Conservation (phyloP, 2,113 vertebrate genomes). For the Atlantisia rogersi region DNA sequence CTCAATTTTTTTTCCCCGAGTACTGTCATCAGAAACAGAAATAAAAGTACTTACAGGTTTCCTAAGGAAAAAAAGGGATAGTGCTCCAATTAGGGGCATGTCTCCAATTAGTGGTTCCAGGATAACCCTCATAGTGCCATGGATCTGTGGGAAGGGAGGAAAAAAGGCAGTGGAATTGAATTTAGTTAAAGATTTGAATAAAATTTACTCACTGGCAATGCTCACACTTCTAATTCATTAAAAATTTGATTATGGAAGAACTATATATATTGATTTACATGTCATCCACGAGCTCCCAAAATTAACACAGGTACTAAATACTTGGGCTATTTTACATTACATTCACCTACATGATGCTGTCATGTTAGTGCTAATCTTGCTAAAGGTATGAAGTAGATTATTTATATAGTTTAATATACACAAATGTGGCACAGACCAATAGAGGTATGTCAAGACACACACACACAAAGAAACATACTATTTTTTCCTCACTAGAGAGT, state of each 20-base stretch:
- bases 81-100: conserved; percentile 92
- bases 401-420: background rate
- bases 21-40: background rate
- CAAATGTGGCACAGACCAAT: background rate
- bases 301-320: background rate
- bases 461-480: background rate
- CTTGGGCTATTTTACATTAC: background rate
- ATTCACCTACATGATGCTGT: background rate
- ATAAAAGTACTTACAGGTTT: conserved; percentile 85
- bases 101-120: conserved; percentile 96
- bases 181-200: background rate
- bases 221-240: background rate
- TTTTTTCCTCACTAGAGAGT: background rate
- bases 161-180: background rate
- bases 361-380: background rate
- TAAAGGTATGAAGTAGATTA: background rate
- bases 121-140: conserved; percentile 92
- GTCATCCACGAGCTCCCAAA: background rate
- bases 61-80: conserved; percentile 94
- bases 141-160: conserved; percentile 78
- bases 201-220: background rate
- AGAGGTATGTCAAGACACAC: background rate
- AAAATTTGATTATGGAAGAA: background rate
- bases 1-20: background rate
- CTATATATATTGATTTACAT: background rate